phyloP scores from a whole-genome alignment of 1,140 invertebrate species.

The Helicoverpa zea region DNA sequence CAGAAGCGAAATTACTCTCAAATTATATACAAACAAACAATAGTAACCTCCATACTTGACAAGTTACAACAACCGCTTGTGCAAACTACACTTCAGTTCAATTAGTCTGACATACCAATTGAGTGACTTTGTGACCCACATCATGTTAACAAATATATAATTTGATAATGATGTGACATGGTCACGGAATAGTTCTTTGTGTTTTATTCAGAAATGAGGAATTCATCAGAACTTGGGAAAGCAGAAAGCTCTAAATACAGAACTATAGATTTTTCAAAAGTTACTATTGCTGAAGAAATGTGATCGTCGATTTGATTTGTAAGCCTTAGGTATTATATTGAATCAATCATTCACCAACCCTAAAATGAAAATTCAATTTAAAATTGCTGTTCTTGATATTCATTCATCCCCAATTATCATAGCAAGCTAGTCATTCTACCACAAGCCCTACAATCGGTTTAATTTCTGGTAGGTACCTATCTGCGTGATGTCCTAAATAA shows the following conservation, averaged over 20 bases:
- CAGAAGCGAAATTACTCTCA: not conserved
- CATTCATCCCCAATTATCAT: not conserved
- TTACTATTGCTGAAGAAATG: too few species aligned
- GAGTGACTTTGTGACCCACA: conserved; percentile 13
- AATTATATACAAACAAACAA: not conserved
- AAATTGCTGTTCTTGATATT: not conserved
- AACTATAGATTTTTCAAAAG: too few species aligned
- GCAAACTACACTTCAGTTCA: conserved; percentile 2
- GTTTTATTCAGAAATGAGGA: too few species aligned
- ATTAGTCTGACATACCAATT: not conserved
- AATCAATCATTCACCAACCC: too few species aligned
- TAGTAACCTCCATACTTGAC: conserved; percentile 1
- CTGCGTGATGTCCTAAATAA: not conserved
- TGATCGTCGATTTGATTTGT: too few species aligned
- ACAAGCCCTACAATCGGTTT: not conserved
- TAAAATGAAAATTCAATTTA: too few species aligned
- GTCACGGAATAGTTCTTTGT: not conserved
- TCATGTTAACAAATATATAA: conserved; percentile 15
- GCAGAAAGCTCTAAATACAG: not conserved
- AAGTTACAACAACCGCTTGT: not conserved
- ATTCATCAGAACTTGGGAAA: too few species aligned
- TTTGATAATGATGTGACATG: not conserved
- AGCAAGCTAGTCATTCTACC: not conserved
- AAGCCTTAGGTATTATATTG: too few species aligned
- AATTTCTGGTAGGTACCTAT: not conserved